These are phyloP conservation scores for Pseudorectes ferrugineus DNA, from an alignment of 2,113 vertebrate species.

Conservation along the genomic window DNA sequence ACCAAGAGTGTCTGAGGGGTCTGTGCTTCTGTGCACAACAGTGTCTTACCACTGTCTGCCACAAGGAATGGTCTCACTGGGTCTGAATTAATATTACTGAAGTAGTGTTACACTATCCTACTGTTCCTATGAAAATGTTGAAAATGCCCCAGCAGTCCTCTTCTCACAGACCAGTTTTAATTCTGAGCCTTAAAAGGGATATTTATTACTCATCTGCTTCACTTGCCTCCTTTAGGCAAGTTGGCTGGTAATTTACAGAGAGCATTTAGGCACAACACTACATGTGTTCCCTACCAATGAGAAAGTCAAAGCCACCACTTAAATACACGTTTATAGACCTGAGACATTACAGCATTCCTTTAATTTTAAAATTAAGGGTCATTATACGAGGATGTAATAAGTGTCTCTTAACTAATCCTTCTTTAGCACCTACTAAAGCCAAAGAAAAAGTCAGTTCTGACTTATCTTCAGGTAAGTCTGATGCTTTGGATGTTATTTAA, in stretches of 20 bases:
- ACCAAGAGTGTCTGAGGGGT: neutral
- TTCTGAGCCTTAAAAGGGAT: neutral
- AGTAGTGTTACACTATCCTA: neutral
- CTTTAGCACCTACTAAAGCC: neutral
- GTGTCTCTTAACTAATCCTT: neutral
- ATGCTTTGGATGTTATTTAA: neutral
- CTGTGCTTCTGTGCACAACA: neutral
- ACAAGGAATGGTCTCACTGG: neutral
- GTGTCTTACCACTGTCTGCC: neutral
- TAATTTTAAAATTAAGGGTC: neutral
- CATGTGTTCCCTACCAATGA: neutral
- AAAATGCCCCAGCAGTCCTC: neutral
- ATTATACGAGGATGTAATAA: neutral
- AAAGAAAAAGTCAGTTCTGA: neutral
- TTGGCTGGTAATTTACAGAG: neutral
- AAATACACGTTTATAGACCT: neutral
- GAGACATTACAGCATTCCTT: neutral
- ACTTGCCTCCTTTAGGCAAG: neutral
- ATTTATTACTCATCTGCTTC: neutral
- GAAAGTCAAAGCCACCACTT: neutral
- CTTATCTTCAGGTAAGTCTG: neutral
- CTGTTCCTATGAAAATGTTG: neutral
- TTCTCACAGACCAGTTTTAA: neutral
- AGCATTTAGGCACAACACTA: neutral
- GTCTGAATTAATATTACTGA: neutral